These are phyloP conservation scores for Telenomus remus DNA, from an alignment of 1,140 invertebrate species.

Conservation along the genomic window DNA sequence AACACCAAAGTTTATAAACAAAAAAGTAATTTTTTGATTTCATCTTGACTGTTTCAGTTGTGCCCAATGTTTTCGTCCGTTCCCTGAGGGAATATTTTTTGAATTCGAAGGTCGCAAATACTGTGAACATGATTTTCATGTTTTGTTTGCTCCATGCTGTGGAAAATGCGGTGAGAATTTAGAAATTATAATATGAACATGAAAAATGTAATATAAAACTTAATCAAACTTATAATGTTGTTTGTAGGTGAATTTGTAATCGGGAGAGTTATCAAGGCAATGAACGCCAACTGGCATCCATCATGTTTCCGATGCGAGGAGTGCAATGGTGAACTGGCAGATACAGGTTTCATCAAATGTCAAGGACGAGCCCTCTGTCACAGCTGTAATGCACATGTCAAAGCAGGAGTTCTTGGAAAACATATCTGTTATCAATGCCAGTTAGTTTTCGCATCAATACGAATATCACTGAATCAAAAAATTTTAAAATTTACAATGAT, in stretches of 20 bases:
- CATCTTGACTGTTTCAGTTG: slow-evolving; percentile 80
- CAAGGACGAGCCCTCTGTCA: slow-evolving; percentile 95
- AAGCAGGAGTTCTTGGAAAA: slow-evolving; percentile 95
- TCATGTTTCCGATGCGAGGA: slow-evolving; percentile 97
- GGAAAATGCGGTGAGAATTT: slow-evolving; percentile 90
- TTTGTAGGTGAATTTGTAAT: slow-evolving; percentile 93
- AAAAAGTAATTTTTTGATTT: not conserved
- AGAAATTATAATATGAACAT: slow-evolving; percentile 8
- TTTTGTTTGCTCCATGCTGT: slow-evolving; percentile 98
- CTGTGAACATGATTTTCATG: slow-evolving; percentile 99
- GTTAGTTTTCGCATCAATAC: slow-evolving; percentile 78
- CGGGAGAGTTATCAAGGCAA: slow-evolving; percentile 98
- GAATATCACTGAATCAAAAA: too few species aligned
- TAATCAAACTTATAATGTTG: too few species aligned
- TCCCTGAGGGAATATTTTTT: slow-evolving; percentile 98
- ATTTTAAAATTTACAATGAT: too few species aligned
- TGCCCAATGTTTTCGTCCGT: slow-evolving; percentile 98
- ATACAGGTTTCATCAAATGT: slow-evolving; percentile 98
- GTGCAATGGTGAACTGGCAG: slow-evolving; percentile 93
- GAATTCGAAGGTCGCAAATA: slow-evolving; percentile 99
- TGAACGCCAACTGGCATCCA: slow-evolving; percentile 99
- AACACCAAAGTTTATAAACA: too few species aligned
- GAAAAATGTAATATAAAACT: too few species aligned
- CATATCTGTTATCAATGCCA: slow-evolving; percentile 99
- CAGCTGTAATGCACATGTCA: slow-evolving; percentile 96